phyloP scores from a whole-genome alignment of 2,113 vertebrate species.

The Neolamprologus caudopunctatus region DNA sequence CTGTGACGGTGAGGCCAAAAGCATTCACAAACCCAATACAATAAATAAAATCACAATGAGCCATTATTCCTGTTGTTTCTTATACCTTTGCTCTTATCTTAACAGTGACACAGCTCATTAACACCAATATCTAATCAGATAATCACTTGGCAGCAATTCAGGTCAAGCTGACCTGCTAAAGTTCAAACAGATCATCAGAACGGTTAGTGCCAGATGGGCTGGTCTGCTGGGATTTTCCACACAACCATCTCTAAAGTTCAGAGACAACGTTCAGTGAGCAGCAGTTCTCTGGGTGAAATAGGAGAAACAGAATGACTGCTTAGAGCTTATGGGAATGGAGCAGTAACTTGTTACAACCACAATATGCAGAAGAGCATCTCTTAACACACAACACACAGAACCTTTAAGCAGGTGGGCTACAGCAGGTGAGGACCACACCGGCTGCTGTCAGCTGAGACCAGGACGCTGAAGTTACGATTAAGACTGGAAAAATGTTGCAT shows the following conservation, averaged over 20 bases:
- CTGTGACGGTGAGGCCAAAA: background rate
- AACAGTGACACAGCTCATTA: background rate
- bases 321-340: accelerated
- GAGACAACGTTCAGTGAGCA: background rate
- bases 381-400: background rate
- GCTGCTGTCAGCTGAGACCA: background rate
- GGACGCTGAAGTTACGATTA: accelerated
- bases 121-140: background rate
- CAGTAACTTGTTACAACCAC: accelerated
- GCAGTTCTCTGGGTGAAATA: background rate
- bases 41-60: background rate
- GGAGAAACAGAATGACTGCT: background rate
- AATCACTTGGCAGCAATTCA: background rate
- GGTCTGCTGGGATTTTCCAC: background rate
- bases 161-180: background rate
- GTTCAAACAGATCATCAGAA: background rate
- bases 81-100: background rate
- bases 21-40: background rate
- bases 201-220: background rate
- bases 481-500: accelerated
- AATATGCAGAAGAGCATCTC: background rate
- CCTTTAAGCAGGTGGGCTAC: background rate
- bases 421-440: background rate
- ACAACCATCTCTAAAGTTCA: background rate
- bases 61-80: background rate